These are phyloP conservation scores for Caradrina clavipalpis DNA, from an alignment of 2,888 invertebrate species.

Conservation along the genomic window DNA sequence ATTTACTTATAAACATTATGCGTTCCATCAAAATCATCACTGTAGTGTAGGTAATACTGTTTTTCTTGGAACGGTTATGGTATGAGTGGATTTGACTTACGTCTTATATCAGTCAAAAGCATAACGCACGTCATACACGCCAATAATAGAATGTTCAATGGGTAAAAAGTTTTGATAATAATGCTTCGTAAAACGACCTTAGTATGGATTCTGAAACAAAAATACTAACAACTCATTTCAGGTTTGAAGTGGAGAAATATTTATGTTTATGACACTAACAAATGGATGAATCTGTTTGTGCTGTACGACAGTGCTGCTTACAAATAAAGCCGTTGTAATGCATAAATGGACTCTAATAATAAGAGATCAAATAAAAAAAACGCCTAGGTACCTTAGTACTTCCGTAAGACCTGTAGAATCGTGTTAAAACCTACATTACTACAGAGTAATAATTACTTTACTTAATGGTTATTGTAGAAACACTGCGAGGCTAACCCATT, in stretches of 20 bases:
- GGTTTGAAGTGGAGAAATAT: conserved; percentile 23
- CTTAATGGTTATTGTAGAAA: conserved; percentile 29
- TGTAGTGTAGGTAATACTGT: conserved; percentile 56
- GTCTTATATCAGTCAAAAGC: conserved; percentile 54
- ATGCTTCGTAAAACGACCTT: conserved; percentile 34
- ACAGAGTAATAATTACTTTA: conserved; percentile 23
- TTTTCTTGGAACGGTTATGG: conserved; percentile 69
- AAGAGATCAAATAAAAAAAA: conserved; percentile 6
- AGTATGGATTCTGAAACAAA: conserved; percentile 28
- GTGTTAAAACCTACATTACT: conserved; percentile 12
- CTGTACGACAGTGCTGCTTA: not conserved
- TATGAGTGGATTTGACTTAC: conserved; percentile 64
- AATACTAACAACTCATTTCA: conserved; percentile 30
- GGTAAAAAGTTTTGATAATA: conserved; percentile 50
- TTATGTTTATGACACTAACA: conserved; percentile 26
- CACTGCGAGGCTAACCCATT: conserved; percentile 51
- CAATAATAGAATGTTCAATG: conserved; percentile 64
- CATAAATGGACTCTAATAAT: conserved; percentile 1
- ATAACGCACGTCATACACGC: conserved; percentile 64
- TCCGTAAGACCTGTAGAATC: conserved; percentile 22
- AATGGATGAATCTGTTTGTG: conserved; percentile 6
- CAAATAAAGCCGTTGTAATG: conserved; percentile 1
- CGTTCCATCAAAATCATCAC: conserved; percentile 60
- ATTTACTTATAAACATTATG: conserved; percentile 60
- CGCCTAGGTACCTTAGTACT: not conserved